Conservation (phyloP, 2,797 vertebrate genomes). For the Parauchenoglanis punctatus region DNA sequence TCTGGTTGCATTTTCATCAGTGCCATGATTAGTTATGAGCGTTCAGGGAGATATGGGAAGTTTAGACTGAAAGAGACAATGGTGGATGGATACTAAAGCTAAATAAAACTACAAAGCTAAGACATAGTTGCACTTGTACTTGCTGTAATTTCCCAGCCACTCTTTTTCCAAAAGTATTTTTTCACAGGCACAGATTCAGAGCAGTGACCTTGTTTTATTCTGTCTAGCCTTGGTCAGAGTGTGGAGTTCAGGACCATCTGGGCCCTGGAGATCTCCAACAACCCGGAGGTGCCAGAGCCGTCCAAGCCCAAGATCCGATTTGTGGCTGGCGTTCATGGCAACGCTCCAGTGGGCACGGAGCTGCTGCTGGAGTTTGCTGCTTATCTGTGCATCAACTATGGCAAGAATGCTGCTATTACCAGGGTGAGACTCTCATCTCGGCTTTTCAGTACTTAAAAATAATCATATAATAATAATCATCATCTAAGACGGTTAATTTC, state of each 20-base stretch:
- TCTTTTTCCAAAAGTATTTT: background rate
- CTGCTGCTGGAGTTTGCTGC: constrained; percentile 92
- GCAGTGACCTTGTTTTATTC: background rate
- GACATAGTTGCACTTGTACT: no score
- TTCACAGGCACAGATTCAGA: background rate
- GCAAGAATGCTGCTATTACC: constrained; percentile 88
- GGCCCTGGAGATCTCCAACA: constrained; percentile 96
- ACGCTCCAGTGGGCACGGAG: constrained; percentile 92
- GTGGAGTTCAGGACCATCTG: constrained; percentile 87
- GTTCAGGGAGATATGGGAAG: background rate
- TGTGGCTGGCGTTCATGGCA: constrained; percentile 92
- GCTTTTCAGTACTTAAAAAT: background rate
- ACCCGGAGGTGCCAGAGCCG: constrained; percentile 82
- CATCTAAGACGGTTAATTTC: background rate
- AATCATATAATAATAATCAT: no score
- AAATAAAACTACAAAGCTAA: background rate
- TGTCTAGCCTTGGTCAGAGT: constrained; percentile 88
- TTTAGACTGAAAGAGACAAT: background rate
- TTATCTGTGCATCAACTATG: constrained; percentile 93
- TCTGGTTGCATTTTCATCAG: background rate
- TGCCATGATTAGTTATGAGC: constrained; percentile 8
- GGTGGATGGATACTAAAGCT: background rate
- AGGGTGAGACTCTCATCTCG: constrained; percentile 75
- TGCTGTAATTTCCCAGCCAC: background rate
- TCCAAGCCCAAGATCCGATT: constrained; percentile 94